A percentile compares a stretch with the other conserved stretches of the same genome.
These are phyloP conservation scores for Panonychus citri DNA, from an alignment of 1,140 invertebrate species.

Conservation along the genomic window DNA sequence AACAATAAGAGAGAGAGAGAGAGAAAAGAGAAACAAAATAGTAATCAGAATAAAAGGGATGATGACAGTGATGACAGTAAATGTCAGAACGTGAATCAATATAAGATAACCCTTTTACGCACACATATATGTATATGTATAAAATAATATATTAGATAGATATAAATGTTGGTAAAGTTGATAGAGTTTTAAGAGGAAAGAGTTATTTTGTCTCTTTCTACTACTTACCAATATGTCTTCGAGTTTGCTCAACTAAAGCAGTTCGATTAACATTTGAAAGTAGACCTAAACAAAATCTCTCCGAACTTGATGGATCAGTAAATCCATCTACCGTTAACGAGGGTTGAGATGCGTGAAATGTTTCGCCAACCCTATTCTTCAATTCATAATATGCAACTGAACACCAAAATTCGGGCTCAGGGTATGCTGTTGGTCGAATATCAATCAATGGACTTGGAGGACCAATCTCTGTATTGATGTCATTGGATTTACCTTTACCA, in stretches of 20 bases:
- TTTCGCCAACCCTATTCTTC: slow-evolving; percentile 33
- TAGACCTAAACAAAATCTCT: slow-evolving; percentile 32
- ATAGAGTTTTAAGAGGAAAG: too few relatives aligned
- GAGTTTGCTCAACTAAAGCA: slow-evolving; percentile 33
- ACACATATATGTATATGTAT: too few relatives aligned
- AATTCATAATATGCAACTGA: slow-evolving; percentile 34
- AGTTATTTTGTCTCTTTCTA: too few relatives aligned
- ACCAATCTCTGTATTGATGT: too few relatives aligned
- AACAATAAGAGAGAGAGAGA: neutral
- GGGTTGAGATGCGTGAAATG: slow-evolving; percentile 26
- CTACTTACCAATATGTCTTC: slow-evolving; percentile 27
- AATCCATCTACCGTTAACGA: slow-evolving; percentile 28
- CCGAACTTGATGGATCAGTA: slow-evolving; percentile 27
- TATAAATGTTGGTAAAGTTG: too few relatives aligned
- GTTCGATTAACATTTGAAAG: slow-evolving; percentile 36
- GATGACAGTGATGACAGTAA: too few relatives aligned
- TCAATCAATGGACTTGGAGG: slow-evolving; percentile 39
- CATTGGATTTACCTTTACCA: too few relatives aligned
- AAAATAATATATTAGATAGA: too few relatives aligned
- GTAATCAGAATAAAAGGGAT: neutral
- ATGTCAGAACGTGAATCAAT: too few relatives aligned
- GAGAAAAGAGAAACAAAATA: neutral
- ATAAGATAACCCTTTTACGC: too few relatives aligned
- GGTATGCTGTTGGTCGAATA: slow-evolving; percentile 18
- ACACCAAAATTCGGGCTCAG: slow-evolving; percentile 20